A percentile compares a stretch with the other conserved stretches of the same genome.
Conservation (phyloP, 1,140 invertebrate genomes). For the Grapholita molesta region DNA sequence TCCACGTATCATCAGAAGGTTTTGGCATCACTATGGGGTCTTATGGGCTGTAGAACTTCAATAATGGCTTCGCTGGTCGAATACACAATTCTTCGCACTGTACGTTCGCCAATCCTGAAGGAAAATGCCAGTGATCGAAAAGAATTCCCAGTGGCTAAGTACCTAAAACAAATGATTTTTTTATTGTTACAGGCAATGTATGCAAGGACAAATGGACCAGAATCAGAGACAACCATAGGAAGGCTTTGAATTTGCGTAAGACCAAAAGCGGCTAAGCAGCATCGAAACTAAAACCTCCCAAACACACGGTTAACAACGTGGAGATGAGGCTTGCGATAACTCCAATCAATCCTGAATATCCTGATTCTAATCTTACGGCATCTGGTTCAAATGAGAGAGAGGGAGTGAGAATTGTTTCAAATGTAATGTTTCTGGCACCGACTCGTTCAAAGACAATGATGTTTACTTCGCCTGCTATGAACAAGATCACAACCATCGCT, state of each 20-base stretch:
- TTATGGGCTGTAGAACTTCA: too few species aligned
- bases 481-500: slow-evolving; percentile 8
- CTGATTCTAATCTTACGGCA: slow-evolving; percentile 1
- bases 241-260: not conserved
- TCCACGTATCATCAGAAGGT: too few species aligned
- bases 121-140: too few species aligned
- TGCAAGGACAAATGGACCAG: too few species aligned
- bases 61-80: too few species aligned
- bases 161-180: too few species aligned
- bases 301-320: slow-evolving; percentile 15
- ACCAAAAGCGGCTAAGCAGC: not conserved
- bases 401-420: slow-evolving; percentile 6
- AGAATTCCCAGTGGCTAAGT: too few species aligned
- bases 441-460: slow-evolving; percentile 13
- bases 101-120: too few species aligned
- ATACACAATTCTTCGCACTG: too few species aligned
- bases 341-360: slow-evolving; percentile 5
- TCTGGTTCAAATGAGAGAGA: slow-evolving; percentile 11
- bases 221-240: not conserved
- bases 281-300: not conserved
- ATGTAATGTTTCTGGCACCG: slow-evolving; percentile 9
- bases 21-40: too few species aligned
- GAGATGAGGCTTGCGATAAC: slow-evolving; percentile 8
- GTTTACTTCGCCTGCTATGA: slow-evolving; percentile 8
- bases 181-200: too few species aligned